These are phyloP conservation scores for Pavo muticus DNA, from an alignment of 2,113 vertebrate species.

Conservation along the genomic window DNA sequence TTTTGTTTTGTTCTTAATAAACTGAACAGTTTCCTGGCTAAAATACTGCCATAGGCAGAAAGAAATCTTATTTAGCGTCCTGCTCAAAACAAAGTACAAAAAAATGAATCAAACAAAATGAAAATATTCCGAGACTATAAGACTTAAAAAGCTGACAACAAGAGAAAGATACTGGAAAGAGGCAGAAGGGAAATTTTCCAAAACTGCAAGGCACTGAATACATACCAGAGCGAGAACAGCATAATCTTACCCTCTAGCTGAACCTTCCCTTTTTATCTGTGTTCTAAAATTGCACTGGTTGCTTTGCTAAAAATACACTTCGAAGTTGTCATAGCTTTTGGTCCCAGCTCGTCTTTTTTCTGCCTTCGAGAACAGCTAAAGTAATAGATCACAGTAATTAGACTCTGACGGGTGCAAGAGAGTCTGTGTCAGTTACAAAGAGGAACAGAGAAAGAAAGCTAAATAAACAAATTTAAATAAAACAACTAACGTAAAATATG, in stretches of 20 bases:
- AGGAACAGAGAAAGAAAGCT: slow-evolving; percentile 8
- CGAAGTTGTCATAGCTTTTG: slow-evolving; percentile 54
- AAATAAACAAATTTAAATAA: neutral
- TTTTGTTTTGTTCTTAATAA: slow-evolving; percentile 62
- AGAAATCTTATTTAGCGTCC: slow-evolving; percentile 48
- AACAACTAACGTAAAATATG: neutral
- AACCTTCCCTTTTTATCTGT: slow-evolving; percentile 56
- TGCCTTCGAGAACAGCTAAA: slow-evolving; percentile 33
- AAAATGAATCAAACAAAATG: slow-evolving; percentile 41
- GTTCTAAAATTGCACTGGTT: slow-evolving; percentile 57
- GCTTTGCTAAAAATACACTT: slow-evolving; percentile 62
- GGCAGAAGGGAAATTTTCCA: neutral
- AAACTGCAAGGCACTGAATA: neutral
- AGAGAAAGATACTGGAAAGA: neutral
- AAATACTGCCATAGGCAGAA: slow-evolving; percentile 32
- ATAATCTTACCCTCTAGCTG: slow-evolving; percentile 50
- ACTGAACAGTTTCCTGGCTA: slow-evolving; percentile 37
- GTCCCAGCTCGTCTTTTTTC: slow-evolving; percentile 17
- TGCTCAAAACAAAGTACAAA: slow-evolving; percentile 60
- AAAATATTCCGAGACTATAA: slow-evolving; percentile 35
- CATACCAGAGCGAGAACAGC: slow-evolving; percentile 2
- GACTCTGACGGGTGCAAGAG: slow-evolving; percentile 3
- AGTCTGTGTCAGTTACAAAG: slow-evolving; percentile 23
- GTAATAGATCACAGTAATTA: slow-evolving; percentile 55
- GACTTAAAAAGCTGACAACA: slow-evolving; percentile 2